A percentile compares a stretch with the other conserved stretches of the same genome.
Conservation (phyloP, 2,113 vertebrate genomes). For the Pitta sordida region DNA sequence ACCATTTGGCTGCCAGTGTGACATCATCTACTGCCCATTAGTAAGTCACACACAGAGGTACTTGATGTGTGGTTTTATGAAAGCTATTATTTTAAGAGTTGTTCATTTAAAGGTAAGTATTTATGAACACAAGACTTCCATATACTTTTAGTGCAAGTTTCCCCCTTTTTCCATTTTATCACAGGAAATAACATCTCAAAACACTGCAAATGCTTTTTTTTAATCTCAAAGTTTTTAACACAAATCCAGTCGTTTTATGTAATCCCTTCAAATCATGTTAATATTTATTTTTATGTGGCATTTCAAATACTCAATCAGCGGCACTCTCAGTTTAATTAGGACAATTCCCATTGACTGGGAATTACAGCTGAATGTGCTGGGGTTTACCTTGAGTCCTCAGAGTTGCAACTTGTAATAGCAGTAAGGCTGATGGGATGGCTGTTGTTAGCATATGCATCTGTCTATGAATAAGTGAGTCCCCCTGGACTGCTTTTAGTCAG, state of each 20-base stretch:
- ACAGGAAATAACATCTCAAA: neutral
- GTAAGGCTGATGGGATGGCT: neutral
- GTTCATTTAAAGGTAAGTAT: neutral
- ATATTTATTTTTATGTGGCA: constrained; percentile 36
- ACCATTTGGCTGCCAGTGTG: neutral
- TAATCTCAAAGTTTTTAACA: constrained; percentile 12
- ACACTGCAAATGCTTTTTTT: neutral
- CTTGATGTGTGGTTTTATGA: neutral
- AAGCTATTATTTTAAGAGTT: neutral
- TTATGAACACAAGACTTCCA: constrained; percentile 11
- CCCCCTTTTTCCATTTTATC: neutral
- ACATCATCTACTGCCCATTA: neutral
- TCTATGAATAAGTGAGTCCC: neutral
- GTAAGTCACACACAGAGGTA: neutral
- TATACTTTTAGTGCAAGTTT: neutral
- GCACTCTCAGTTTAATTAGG: neutral
- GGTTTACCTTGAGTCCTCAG: neutral
- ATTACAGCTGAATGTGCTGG: neutral
- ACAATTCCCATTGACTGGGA: neutral
- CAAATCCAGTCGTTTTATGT: neutral
- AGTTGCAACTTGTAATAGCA: neutral
- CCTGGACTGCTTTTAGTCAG: neutral
- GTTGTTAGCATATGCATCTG: neutral
- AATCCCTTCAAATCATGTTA: constrained; percentile 26
- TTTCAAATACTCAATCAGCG: neutral